A percentile compares a stretch with the other conserved stretches of the same genome.
Conservation (phyloP, 2,113 vertebrate genomes). For the Gobio gobio region DNA sequence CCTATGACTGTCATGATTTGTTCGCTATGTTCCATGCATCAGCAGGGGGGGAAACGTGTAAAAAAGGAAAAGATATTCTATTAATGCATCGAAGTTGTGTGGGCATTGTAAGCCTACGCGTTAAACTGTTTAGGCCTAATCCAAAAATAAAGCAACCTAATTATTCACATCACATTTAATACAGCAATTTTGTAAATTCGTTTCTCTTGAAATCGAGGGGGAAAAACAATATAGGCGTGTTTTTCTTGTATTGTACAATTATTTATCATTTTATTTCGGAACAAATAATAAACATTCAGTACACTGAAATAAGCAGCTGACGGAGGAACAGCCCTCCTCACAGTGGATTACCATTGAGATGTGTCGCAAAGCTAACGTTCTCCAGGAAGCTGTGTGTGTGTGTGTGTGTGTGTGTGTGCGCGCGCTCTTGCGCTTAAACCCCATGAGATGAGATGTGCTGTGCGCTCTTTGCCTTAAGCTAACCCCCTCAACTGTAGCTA, state of each 20-base stretch:
- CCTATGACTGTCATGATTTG: neutral
- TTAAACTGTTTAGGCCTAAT: too few species aligned
- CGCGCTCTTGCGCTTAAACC: neutral
- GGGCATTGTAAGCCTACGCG: too few species aligned
- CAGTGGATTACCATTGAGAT: slow-evolving; percentile 45
- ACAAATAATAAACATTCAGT: neutral
- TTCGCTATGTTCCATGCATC: neutral
- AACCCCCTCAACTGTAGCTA: neutral
- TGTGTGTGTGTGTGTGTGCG: neutral
- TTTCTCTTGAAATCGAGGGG: neutral
- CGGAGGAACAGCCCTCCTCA: neutral
- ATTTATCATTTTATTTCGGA: neutral
- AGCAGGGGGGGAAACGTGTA: too few species aligned
- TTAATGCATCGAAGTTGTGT: too few species aligned
- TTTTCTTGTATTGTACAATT: neutral
- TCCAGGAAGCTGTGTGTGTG: slow-evolving; percentile 85
- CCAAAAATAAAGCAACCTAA: too few species aligned
- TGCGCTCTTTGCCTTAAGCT: slow-evolving; percentile 12
- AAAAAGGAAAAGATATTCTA: too few species aligned
- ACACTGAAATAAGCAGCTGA: neutral
- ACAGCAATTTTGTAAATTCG: neutral
- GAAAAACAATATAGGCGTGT: neutral
- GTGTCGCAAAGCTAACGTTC: slow-evolving; percentile 72
- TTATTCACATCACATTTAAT: neutral
- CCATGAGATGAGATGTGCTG: neutral